phyloP scores from a whole-genome alignment of 2,797 vertebrate species.

The Merluccius polli region DNA sequence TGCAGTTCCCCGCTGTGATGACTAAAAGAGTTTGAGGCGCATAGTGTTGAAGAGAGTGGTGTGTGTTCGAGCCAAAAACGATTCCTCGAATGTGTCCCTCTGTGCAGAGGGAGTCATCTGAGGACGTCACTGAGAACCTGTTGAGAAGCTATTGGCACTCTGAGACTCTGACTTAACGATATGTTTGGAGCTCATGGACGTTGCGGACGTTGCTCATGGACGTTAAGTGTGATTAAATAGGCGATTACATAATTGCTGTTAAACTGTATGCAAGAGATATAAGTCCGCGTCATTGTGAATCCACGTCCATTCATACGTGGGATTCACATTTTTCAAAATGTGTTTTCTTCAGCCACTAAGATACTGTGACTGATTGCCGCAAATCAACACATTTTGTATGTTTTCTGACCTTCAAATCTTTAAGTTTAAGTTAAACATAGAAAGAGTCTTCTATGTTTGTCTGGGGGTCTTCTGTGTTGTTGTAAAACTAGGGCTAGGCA shows the following conservation, averaged over 20 bases:
- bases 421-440: too few relatives aligned
- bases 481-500: too few relatives aligned
- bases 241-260: not conserved
- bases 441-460: too few relatives aligned
- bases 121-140: not conserved
- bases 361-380: too few relatives aligned
- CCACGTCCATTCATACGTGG: not conserved
- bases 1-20: conserved; percentile 22
- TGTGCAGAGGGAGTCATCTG: not conserved
- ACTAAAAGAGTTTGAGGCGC: not conserved
- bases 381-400: too few relatives aligned
- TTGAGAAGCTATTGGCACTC: not conserved
- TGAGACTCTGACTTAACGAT: not conserved
- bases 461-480: too few relatives aligned
- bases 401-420: too few relatives aligned
- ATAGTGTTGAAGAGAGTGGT: not conserved
- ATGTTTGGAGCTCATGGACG: not conserved
- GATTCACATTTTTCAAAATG: not conserved
- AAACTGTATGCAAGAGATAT: not conserved
- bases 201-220: too few relatives aligned
- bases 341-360: not conserved
- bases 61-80: not conserved
- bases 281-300: not conserved
- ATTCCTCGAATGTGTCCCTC: not conserved
- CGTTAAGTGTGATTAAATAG: not conserved